A percentile compares a stretch with the other conserved stretches of the same genome.
These are phyloP conservation scores for Isotomurus palustris DNA, from an alignment of 2,888 invertebrate species.

Conservation along the genomic window DNA sequence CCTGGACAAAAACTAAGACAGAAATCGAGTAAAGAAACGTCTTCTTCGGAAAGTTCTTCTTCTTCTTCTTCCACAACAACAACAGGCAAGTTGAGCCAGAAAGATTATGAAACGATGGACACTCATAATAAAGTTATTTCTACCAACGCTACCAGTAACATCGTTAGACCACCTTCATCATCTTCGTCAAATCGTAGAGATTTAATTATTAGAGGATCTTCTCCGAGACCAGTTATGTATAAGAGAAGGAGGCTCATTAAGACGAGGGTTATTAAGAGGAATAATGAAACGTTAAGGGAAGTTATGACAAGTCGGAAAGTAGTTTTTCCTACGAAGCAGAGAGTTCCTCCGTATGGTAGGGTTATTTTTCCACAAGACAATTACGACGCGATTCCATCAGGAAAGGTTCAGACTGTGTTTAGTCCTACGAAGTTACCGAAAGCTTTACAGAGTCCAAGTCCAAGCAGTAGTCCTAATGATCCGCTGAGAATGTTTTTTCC, in stretches of 20 bases:
- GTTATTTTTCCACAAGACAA: no score
- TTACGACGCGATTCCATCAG: background rate
- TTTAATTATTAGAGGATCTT: background rate
- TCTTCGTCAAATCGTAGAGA: no score
- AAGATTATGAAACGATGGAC: background rate
- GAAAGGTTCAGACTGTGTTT: background rate
- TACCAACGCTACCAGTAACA: background rate
- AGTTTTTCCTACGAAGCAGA: no score
- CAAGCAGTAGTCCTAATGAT: background rate
- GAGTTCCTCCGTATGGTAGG: no score
- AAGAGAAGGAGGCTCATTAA: conserved; percentile 3
- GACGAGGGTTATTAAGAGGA: no score
- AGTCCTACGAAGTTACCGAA: background rate
- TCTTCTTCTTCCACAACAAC: conserved; percentile 1
- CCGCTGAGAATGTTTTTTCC: background rate
- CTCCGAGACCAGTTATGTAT: conserved; percentile 1
- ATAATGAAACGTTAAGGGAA: no score
- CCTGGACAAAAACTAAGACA: conserved; percentile 25
- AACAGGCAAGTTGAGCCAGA: conserved; percentile 9
- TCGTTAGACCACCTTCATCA: background rate
- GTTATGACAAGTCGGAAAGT: no score
- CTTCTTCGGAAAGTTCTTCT: background rate
- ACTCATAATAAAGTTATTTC: background rate
- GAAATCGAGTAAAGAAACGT: conserved; percentile 1
- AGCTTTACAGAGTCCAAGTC: no score